Evolutionary conservation across 2,888 invertebrate species (phyloP).

Genomic region (Mesorhabditis spiculigera): DNA sequence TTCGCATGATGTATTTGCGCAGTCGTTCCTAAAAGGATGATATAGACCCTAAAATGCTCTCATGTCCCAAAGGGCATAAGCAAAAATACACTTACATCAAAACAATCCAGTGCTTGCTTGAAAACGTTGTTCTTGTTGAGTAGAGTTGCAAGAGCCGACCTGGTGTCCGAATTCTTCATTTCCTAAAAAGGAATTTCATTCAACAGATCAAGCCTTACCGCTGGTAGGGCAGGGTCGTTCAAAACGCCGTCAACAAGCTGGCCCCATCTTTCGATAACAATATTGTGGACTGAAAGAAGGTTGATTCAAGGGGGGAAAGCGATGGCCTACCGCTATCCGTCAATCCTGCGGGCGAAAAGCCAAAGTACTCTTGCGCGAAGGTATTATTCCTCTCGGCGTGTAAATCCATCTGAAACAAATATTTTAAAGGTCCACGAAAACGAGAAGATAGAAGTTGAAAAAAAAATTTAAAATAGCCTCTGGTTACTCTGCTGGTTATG

Average conservation of each 20-base stretch:
- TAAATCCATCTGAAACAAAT: not conserved
- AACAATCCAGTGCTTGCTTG: not conserved
- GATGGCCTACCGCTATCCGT: not conserved
- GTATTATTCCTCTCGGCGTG: not conserved
- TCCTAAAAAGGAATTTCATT: not conserved
- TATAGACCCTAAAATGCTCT: not conserved
- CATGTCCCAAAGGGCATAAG: not conserved
- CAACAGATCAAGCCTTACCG: not conserved
- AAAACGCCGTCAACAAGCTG: not conserved
- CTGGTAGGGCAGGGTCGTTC: not conserved
- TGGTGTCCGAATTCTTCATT: not conserved
- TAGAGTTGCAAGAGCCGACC: not conserved
- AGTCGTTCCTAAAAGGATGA: not conserved
- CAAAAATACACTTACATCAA: not conserved
- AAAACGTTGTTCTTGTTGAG: not conserved
- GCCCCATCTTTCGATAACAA: slow-evolving; percentile 1
- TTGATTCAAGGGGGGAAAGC: not conserved
- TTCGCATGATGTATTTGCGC: not conserved
- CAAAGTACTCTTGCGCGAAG: not conserved
- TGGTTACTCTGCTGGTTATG: too few species aligned
- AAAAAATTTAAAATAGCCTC: too few species aligned
- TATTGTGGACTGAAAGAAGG: not conserved
- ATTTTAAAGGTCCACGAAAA: too few species aligned
- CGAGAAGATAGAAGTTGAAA: too few species aligned
- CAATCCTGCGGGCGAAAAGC: not conserved